Conservation (phyloP, 1,140 invertebrate species). For the Drosophila ambigua region DNA sequence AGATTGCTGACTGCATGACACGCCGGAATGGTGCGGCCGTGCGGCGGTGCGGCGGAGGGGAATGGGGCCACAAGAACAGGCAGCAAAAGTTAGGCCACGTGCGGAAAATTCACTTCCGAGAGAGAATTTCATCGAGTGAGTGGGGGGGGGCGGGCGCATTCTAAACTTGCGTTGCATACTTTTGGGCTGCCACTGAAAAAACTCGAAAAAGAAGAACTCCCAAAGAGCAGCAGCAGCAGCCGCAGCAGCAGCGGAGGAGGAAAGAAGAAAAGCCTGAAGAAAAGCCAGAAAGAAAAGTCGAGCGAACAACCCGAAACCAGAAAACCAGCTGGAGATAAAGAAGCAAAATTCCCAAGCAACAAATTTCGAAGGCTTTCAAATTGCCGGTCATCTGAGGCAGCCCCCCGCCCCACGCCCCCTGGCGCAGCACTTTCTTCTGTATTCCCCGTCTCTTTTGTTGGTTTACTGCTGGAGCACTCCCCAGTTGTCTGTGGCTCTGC, state of each 20-base stretch:
- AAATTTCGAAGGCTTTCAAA: slow-evolving; percentile 32
- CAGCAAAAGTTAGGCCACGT: slow-evolving; percentile 69
- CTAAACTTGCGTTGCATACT: slow-evolving; percentile 64
- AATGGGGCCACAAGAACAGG: slow-evolving; percentile 16
- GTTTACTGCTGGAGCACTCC: too few species aligned
- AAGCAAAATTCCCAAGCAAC: background rate
- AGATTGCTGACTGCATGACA: slow-evolving; percentile 57
- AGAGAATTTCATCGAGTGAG: background rate
- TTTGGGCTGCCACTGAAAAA: slow-evolving; percentile 49
- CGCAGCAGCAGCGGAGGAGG: background rate
- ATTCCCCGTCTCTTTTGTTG: too few species aligned
- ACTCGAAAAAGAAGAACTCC: slow-evolving; percentile 12
- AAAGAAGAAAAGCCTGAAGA: slow-evolving; percentile 20
- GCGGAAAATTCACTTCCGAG: slow-evolving; percentile 66
- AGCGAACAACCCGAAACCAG: slow-evolving; percentile 3
- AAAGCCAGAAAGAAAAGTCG: background rate
- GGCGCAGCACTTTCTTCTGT: too few species aligned
- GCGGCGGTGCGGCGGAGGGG: too few species aligned
- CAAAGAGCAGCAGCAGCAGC: background rate
- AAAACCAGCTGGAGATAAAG: background rate
- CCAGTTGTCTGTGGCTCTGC: too few species aligned
- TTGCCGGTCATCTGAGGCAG: slow-evolving; percentile 9
- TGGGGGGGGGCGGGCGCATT: background rate
- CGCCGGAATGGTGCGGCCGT: slow-evolving; percentile 30
- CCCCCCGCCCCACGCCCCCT: too few species aligned